These are phyloP conservation scores for Brachirus orientalis DNA, from an alignment of 2,113 vertebrate species.

Conservation along the genomic window DNA sequence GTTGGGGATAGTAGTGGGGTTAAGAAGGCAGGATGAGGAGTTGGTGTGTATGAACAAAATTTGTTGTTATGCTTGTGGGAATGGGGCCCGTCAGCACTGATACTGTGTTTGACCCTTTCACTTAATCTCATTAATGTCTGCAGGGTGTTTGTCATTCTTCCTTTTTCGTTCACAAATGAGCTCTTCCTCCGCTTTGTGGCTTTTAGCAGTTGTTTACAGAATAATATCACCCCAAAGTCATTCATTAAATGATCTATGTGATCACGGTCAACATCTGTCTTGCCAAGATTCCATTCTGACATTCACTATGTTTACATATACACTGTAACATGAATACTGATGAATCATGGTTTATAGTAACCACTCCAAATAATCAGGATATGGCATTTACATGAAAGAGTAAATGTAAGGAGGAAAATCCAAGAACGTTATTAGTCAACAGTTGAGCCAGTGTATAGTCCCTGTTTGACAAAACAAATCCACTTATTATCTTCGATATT, in stretches of 20 bases:
- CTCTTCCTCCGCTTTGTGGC: neutral
- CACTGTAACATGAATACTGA: slow-evolving; percentile 12
- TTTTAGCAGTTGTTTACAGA: slow-evolving; percentile 16
- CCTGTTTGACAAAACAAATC: too few species aligned
- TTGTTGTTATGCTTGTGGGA: slow-evolving; percentile 63
- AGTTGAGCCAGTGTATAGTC: neutral
- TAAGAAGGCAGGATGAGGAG: slow-evolving; percentile 54
- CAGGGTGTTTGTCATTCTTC: slow-evolving; percentile 41
- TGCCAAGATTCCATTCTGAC: slow-evolving; percentile 2
- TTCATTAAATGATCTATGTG: slow-evolving; percentile 7
- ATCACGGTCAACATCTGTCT: neutral
- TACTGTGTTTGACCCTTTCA: slow-evolving; percentile 56
- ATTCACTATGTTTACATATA: slow-evolving; percentile 10
- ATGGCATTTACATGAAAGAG: neutral
- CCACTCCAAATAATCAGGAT: slow-evolving; percentile 1
- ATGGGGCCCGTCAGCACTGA: slow-evolving; percentile 51
- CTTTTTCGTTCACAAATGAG: slow-evolving; percentile 16
- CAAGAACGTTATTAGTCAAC: neutral
- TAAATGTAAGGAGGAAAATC: neutral
- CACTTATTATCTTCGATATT: too few species aligned
- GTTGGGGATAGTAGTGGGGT: slow-evolving; percentile 34
- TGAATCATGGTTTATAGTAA: slow-evolving; percentile 12
- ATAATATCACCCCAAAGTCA: neutral
- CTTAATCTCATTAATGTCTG: slow-evolving; percentile 27
- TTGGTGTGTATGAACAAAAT: slow-evolving; percentile 56